Base-by-base conservation (phyloP, 2,113 vertebrate genomes). In the Phaethon lepturus region DNA sequence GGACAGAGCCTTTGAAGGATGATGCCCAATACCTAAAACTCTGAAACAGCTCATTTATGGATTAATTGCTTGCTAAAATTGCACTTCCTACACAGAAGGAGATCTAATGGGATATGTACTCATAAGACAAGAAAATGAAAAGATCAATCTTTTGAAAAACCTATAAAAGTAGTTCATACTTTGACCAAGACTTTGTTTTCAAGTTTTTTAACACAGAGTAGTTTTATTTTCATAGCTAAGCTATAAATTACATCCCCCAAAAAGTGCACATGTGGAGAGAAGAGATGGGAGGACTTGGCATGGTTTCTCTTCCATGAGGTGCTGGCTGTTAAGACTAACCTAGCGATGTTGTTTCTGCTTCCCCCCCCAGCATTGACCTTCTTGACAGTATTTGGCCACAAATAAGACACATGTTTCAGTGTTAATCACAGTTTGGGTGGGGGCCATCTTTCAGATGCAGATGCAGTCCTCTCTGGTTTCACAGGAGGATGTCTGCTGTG, bases 21-120 rank as follows among this genome's bases (percentile, higher is more conserved):
- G 73, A 88, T 95, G 58, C 67, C 74, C 77, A 95, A 52, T 82
- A 77, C 50, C 95, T 76, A 87, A 94, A 96, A 76, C 82, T 95
- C 90, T 71, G 94, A 93, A 97, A 95, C 90, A 95, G 87, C 94
- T 97, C 93, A 95, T 76, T 95, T 97, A 73, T 93, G 91, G 94
- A 95, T 96, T 97, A 98, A 97, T 97, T 98, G 67, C 88, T 96
- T 94, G 90, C 94, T 93, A 96, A 97, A 93, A 94, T 93, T 96
- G 68, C 64, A 59, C 7, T 96, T 85, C 82, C 53, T 91, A 83
- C 31, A 25, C 59, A 97, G 67, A 90, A 84, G 93, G 80, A 96
- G 53, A 72, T 77, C 97, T 96, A 95, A 53, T 93, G 64, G 81
- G 60, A 88, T 72, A 87, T 50, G 67, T 33, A 95, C 73, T 94